Evolutionary conservation across 1,140 invertebrate genomes (phyloP), one percentile per base, ranked within the genome.

Genomic region (Drosophila novamexicana): DNA sequence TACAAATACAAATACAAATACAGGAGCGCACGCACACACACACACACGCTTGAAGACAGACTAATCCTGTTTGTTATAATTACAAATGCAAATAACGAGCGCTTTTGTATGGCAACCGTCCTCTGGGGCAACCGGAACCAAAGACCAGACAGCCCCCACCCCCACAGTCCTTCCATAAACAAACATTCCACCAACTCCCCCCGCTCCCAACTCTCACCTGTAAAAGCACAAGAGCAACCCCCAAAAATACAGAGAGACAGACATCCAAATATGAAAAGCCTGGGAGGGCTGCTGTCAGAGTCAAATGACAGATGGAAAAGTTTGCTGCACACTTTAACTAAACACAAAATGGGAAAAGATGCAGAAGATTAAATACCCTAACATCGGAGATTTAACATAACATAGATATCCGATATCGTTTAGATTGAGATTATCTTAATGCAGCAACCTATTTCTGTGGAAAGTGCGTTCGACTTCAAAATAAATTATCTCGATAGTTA

Each of bases 41-140:
- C n/a, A 44, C 10, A 56, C n/a, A 76, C 45, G 36, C 45, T 64
- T 49, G 52, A 39, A 69, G 62, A 65, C 73, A 70, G 81, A 91
- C 78, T 89, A 91, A 91, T 91, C 85, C 90, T 91, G 85, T 91
- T 91, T 91, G 85, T 86, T 90, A 91, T 91, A 91, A 91, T 91
- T 91, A 91, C 85, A 91, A 91, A 91, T 91, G 90, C 85, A 91
- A 91, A 91, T 91, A 91, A 81, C 79, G 61, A 77, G 71, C 62
- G 65, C 80, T 79, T 90, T 90, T 90, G 82, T 89, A 79, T 70
- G 68, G 69, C 74, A 72, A 65, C 59, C 34, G 72, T 56, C 64
- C 53, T 47, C 59, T 62, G 59, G 59, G 63, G 63, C 62, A 72
- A 70, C 68, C 61, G 61, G 52, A 52, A 66, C 62, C 36, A n/a